Conservation (phyloP, 2,797 vertebrate genomes). For the Eleutherodactylus coqui region DNA sequence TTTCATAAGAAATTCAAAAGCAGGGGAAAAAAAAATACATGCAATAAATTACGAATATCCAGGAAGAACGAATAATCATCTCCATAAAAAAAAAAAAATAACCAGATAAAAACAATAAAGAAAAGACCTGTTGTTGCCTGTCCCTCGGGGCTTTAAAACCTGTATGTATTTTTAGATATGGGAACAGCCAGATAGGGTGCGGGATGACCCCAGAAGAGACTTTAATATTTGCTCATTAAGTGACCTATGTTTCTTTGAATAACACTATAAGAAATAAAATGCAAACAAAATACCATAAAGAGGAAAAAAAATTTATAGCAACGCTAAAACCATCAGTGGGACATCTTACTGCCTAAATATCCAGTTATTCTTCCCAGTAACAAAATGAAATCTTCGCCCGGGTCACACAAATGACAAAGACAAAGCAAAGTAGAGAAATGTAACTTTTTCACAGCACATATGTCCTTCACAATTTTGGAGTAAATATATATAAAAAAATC, state of each 20-base stretch:
- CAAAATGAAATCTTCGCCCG: slow-evolving; percentile 14
- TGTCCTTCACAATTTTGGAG: slow-evolving; percentile 72
- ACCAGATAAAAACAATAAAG: slow-evolving; percentile 67
- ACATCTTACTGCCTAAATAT: slow-evolving; percentile 30
- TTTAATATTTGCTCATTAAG: slow-evolving; percentile 34
- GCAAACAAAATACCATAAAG: slow-evolving; percentile 7
- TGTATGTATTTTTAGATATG: slow-evolving; percentile 7
- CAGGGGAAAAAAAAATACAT: slow-evolving; percentile 78
- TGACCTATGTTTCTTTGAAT: slow-evolving; percentile 61
- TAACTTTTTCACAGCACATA: slow-evolving; percentile 68
- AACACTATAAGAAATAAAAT: slow-evolving; percentile 58
- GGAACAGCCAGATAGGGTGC: slow-evolving; percentile 36
- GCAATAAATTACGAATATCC: slow-evolving; percentile 92
- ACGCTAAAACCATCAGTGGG: slow-evolving; percentile 27
- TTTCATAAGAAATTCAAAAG: slow-evolving; percentile 78
- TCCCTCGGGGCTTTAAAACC: slow-evolving; percentile 14
- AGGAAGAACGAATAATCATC: slow-evolving; percentile 69
- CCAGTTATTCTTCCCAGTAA: slow-evolving; percentile 27
- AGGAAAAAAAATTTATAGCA: slow-evolving; percentile 9
- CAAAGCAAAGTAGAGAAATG: slow-evolving; percentile 39
- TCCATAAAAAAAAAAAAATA: slow-evolving; percentile 70
- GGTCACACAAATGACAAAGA: neutral
- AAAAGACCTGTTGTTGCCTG: slow-evolving; percentile 18
- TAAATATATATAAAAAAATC: slow-evolving; percentile 62
- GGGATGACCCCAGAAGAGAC: slow-evolving; percentile 51